A percentile compares a stretch with the other conserved stretches of the same genome.
Evolutionary conservation across 2,797 vertebrate genomes (phyloP).

Genomic region (Melanogrammus aeglefinus): DNA sequence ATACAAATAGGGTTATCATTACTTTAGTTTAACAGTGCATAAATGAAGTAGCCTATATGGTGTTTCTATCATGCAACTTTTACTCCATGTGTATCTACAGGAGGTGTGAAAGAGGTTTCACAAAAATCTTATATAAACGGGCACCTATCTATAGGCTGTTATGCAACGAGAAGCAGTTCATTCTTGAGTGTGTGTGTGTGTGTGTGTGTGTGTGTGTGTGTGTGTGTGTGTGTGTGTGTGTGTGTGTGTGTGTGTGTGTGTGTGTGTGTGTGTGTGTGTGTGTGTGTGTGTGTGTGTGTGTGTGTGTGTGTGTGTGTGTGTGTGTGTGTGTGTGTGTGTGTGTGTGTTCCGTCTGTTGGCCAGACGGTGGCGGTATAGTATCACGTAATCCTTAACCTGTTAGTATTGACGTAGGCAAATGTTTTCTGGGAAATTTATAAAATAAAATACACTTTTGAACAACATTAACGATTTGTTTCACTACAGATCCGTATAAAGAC

Average conservation of each 20-base stretch:
- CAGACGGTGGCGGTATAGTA: conserved; percentile 40
- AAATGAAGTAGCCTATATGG: neutral
- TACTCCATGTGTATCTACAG: neutral
- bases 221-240: no score
- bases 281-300: no score
- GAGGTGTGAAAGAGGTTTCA: conserved; percentile 28
- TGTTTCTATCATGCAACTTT: neutral
- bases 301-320: no score
- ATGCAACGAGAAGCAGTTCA: conserved; percentile 41
- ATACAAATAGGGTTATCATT: neutral
- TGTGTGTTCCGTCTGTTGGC: neutral
- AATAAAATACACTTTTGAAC: neutral
- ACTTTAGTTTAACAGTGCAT: neutral
- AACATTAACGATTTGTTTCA: neutral
- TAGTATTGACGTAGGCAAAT: no score
- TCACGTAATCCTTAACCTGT: neutral
- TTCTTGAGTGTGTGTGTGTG: no score
- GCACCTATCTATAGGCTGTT: conserved; percentile 36
- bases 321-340: no score
- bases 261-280: no score
- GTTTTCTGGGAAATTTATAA: neutral
- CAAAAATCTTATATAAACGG: conserved; percentile 51
- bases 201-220: no score
- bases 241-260: no score
- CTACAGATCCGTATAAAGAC: neutral